phyloP scores from a whole-genome alignment of 2,113 vertebrate genomes.

The Cottus gobio region DNA sequence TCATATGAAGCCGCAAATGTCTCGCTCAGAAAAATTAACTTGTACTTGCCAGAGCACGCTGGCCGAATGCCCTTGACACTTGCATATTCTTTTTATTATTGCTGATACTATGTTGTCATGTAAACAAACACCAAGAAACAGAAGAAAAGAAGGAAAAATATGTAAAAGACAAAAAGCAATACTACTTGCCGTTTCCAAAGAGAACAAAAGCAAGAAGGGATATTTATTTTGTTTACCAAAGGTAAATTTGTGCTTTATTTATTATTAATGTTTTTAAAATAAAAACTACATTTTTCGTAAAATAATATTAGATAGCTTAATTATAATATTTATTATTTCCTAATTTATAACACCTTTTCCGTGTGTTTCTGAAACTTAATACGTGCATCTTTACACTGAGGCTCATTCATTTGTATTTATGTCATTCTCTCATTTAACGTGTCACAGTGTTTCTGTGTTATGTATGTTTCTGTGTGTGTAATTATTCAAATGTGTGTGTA shows the following conservation, averaged over 20 bases:
- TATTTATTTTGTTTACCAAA: constrained; percentile 14
- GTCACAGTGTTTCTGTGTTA: neutral
- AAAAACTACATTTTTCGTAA: neutral
- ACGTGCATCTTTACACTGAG: neutral
- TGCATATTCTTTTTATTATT: constrained; percentile 62
- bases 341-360: neutral
- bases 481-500: constrained; percentile 23
- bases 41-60: constrained; percentile 57
- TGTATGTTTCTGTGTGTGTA: constrained; percentile 8
- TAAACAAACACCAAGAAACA: constrained; percentile 54
- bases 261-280: constrained; percentile 2
- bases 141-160: constrained; percentile 17
- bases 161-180: neutral
- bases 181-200: constrained; percentile 6
- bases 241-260: constrained; percentile 2
- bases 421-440: neutral
- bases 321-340: neutral
- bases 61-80: constrained; percentile 57
- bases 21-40: constrained; percentile 49
- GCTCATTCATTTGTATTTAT: neutral
- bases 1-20: constrained; percentile 56
- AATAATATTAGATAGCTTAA: neutral
- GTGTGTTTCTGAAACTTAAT: neutral
- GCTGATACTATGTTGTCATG: constrained; percentile 47
- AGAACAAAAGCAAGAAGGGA: constrained; percentile 11